phyloP scores from a whole-genome alignment of 2,113 vertebrate species.

The Nyctereutes procyonoides region DNA sequence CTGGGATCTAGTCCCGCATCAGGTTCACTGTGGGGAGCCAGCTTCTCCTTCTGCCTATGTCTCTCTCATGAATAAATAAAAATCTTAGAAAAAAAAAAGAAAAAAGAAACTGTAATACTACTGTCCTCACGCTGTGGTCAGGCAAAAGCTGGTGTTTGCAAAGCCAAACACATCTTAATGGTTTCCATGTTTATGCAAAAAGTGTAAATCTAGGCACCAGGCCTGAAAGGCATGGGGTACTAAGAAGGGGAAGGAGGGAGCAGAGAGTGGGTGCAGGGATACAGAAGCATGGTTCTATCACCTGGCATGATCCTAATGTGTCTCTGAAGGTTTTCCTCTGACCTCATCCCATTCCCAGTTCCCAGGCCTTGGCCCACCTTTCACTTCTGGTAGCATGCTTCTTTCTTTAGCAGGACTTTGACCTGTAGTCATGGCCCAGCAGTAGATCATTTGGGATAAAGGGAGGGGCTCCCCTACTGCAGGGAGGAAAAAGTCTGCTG shows the following conservation, averaged over 20 bases:
- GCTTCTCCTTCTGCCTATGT: no score
- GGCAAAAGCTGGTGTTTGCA: background rate
- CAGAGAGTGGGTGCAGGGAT: no score
- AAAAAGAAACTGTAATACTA: background rate
- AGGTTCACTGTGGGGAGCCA: no score
- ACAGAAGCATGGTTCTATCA: rapidly evolving
- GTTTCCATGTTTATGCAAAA: background rate
- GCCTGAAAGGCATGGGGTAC: background rate
- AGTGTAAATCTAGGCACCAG: background rate
- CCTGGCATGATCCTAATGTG: background rate
- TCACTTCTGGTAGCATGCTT: background rate
- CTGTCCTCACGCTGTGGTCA: background rate
- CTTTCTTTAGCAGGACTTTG: background rate
- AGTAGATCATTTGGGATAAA: background rate
- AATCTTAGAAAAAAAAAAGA: no score
- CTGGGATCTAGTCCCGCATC: no score
- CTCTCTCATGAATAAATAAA: no score
- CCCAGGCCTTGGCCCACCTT: background rate
- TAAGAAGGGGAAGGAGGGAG: background rate
- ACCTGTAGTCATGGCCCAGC: background rate
- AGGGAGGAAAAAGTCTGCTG: background rate
- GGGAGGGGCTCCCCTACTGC: background rate
- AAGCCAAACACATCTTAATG: background rate
- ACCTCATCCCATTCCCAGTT: background rate
- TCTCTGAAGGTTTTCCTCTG: background rate